Conservation (phyloP, 2,113 vertebrate genomes). For the Gobiocypris rarus region DNA sequence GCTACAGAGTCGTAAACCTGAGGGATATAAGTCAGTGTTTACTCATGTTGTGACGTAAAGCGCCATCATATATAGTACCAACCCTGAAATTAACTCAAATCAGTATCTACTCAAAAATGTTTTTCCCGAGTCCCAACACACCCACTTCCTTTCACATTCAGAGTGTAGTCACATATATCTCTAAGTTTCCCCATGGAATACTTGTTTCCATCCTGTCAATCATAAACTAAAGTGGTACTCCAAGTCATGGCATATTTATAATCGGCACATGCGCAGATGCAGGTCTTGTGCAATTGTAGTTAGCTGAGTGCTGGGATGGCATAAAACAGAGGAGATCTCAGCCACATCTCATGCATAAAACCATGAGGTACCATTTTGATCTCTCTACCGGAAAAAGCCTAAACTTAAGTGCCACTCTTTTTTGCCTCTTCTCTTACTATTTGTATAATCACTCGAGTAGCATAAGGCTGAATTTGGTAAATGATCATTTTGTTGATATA, state of each 20-base stretch:
- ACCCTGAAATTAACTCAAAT: background rate
- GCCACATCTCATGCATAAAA: slow-evolving; percentile 46
- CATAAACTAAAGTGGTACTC: slow-evolving; percentile 27
- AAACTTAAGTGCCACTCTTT: background rate
- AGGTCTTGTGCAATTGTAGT: slow-evolving; percentile 3
- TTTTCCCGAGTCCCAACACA: background rate
- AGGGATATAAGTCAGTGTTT: background rate
- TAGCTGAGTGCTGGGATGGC: slow-evolving; percentile 4
- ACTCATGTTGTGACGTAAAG: slow-evolving; percentile 5
- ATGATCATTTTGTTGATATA: background rate
- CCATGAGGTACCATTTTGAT: slow-evolving; percentile 42
- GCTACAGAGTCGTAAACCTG: background rate
- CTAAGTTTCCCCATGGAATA: slow-evolving; percentile 8
- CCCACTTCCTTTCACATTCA: background rate
- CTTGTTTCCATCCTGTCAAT: slow-evolving; percentile 1
- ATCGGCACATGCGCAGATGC: background rate
- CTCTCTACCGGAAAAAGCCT: background rate
- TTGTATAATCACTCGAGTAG: slow-evolving; percentile 4
- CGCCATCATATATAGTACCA: background rate
- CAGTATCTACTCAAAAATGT: background rate
- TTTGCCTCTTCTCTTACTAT: background rate
- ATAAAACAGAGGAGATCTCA: slow-evolving; percentile 29
- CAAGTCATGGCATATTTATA: slow-evolving; percentile 12
- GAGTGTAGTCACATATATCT: background rate
- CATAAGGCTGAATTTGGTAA: background rate